Evolutionary conservation across 2,888 invertebrate genomes (phyloP), one percentile per base, ranked within the genome.

Genomic region (Apomyelois bistriatella): DNA sequence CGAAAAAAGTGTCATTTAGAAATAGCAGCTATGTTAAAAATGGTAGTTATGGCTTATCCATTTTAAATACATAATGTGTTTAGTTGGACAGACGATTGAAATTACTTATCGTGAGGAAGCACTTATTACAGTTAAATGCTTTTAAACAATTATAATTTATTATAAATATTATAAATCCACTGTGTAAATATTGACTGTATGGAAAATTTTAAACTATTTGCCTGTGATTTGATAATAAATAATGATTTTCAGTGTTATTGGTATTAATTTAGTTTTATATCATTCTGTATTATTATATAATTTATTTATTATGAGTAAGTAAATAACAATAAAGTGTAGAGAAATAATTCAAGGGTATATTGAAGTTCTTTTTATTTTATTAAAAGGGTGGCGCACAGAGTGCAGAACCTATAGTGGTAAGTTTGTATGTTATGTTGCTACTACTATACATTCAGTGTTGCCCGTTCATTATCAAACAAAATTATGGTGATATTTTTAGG

Each of bases 341-440:
- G 13, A 36, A 38, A 36, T 12, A 43, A 53, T 56, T 53, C 53
- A 59, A 59, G 64, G 58, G 56, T 63, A 60, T 61, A 69, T 68
- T 71, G 60, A 60, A 54, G 53, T 55, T 53, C 58, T 55, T 63
- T 62, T 70, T 22, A 22, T 73, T 85, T 79, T 75, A 82, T 88
- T 74, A 74, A 82, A 94, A 95, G 94, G 91, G 94, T 93, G 94
- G 94, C 92, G 94, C 94, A 92, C 94, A 93, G 92, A 94, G 95
- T 93, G 95, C 96, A 93, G 97, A 97, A 93, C 97, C 97, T 85
- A 97, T 97, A 90, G 96, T 97, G 95, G 97, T 97, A 96, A 97
- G 97, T 96, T 69, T 68, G 68, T 58, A 65, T 62, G 60, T 58
- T 64, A 61, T 65, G 10, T 67, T 65, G 60, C 68, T 70, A 71